A percentile compares a stretch with the other conserved stretches of the same genome.
phyloP scores from a whole-genome alignment of 1,140 invertebrate genomes.

The Cepaea nemoralis region DNA sequence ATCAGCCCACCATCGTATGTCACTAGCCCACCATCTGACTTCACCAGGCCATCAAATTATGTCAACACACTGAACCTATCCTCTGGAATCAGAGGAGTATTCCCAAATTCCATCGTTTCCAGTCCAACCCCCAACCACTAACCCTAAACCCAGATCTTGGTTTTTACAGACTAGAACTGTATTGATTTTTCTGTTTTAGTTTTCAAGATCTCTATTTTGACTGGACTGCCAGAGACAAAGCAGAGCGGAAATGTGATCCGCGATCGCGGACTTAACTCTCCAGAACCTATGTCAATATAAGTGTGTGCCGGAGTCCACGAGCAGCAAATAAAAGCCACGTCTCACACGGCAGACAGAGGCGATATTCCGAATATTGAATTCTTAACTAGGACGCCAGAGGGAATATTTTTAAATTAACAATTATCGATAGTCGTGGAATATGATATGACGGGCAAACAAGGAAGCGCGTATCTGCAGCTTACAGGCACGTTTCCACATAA shows the following conservation, averaged over 20 bases:
- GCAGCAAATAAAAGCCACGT: constrained; percentile 8
- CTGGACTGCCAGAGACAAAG: not conserved
- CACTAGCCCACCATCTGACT: no score
- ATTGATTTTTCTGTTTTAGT: not conserved
- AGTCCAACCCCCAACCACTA: not conserved
- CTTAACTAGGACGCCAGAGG: not conserved
- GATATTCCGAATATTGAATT: not conserved
- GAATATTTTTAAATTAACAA: not conserved
- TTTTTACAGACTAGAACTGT: not conserved
- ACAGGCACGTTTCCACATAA: not conserved
- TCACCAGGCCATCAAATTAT: no score
- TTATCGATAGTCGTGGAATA: constrained; percentile 4
- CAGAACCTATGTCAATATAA: not conserved
- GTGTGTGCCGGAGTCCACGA: not conserved
- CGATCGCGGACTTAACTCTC: constrained; percentile 13
- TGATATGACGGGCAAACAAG: not conserved
- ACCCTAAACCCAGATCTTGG: not conserved
- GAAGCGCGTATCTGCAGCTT: not conserved
- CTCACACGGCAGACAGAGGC: not conserved
- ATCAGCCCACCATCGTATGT: no score
- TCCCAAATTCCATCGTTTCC: not conserved
- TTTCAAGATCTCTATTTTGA: not conserved
- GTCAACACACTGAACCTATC: no score
- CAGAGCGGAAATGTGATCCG: not conserved
- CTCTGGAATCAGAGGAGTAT: no score